Percentiles rank a stretch among this genome's conserved stretches.
Conservation (phyloP, 2,888 invertebrate genomes). For the Synergus gifuensis region DNA sequence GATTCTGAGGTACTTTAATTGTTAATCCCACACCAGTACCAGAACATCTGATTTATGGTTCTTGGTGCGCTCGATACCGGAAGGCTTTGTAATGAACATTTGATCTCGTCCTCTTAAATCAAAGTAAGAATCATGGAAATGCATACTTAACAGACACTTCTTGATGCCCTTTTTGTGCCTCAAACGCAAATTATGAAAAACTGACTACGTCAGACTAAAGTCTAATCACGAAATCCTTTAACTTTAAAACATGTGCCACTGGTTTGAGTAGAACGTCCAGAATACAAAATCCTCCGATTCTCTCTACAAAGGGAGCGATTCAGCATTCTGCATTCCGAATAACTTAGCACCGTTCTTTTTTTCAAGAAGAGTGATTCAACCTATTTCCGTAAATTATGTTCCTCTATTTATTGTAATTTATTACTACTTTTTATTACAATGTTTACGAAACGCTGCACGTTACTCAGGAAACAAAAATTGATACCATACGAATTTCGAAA, state of each 20-base stretch:
- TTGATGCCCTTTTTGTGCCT: background rate
- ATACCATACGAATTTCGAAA: background rate
- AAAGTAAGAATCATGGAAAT: background rate
- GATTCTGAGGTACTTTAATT: too few species aligned
- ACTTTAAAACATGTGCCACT: conserved; percentile 19
- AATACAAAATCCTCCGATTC: background rate
- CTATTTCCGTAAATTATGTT: background rate
- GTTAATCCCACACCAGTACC: too few species aligned
- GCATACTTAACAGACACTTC: background rate
- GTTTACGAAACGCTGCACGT: background rate
- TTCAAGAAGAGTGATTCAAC: background rate
- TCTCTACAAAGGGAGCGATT: conserved; percentile 5
- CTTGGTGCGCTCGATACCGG: background rate
- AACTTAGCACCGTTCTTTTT: background rate
- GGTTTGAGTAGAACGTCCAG: background rate
- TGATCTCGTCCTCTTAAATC: background rate
- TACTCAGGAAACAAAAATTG: background rate
- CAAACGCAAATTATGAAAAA: background rate
- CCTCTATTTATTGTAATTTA: background rate
- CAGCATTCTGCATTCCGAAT: background rate
- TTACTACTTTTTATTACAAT: background rate
- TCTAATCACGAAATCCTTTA: conserved; percentile 14
- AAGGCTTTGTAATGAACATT: background rate
- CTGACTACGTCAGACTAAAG: background rate
- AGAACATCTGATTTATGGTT: too few species aligned